Conservation (phyloP, 2,113 vertebrate genomes). For the Micronisus gabar region DNA sequence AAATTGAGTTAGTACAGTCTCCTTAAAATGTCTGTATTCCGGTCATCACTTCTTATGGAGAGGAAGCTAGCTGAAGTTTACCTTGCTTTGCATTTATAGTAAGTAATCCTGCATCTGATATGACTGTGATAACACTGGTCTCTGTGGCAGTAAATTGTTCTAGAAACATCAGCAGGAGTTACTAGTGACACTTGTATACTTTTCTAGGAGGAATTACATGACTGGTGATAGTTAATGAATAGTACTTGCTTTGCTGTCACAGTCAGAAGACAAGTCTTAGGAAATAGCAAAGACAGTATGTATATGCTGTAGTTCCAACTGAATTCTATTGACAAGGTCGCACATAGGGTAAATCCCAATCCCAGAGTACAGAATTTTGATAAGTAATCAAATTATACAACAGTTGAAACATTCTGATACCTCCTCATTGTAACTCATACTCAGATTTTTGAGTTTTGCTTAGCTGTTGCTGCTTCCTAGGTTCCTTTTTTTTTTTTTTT, state of each 20-base stretch:
- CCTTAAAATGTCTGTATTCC: neutral
- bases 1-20: neutral
- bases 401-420: neutral
- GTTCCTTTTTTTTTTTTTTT: neutral
- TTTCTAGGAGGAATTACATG: neutral
- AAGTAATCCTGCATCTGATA: neutral
- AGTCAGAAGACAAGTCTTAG: neutral
- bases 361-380: neutral
- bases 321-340: neutral
- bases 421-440: neutral
- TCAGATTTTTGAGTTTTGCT: neutral
- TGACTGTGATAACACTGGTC: neutral
- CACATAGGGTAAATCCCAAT: neutral
- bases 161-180: neutral
- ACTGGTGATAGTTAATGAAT: neutral
- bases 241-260: neutral
- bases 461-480: neutral
- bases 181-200: neutral
- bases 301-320: neutral
- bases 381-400: neutral
- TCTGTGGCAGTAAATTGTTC: neutral
- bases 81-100: neutral
- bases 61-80: neutral
- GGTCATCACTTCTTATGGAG: neutral
- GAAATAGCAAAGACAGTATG: neutral